A percentile compares a stretch with the other conserved stretches of the same genome.
These are phyloP conservation scores for Leptinotarsa tumamoca DNA, from an alignment of 2,888 invertebrate genomes.

Conservation along the genomic window DNA sequence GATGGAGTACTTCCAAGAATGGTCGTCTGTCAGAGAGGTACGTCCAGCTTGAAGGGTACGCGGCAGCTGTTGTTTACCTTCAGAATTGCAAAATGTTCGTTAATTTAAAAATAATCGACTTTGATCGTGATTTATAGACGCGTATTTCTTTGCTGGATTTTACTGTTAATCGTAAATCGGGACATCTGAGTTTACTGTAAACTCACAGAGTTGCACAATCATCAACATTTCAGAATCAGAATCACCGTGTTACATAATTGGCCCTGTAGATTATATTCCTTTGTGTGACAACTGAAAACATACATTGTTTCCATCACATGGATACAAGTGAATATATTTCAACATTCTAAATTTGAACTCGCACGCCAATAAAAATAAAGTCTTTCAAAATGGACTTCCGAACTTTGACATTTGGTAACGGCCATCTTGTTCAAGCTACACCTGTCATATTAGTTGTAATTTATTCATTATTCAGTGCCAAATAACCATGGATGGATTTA, in stretches of 20 bases:
- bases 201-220: neutral
- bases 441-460: too few species aligned
- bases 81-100: slow-evolving; percentile 23
- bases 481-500: too few species aligned
- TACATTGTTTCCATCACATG: neutral
- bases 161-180: neutral
- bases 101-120: slow-evolving; percentile 14
- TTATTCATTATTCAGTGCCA: too few species aligned
- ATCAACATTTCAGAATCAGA: neutral
- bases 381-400: too few species aligned
- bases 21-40: slow-evolving; percentile 54
- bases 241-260: neutral
- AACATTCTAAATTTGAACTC: slow-evolving; percentile 1
- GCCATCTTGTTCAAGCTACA: too few species aligned
- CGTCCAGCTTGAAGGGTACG: neutral
- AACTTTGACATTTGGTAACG: too few species aligned
- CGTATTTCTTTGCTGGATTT: neutral
- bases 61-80: slow-evolving; percentile 35
- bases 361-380: neutral
- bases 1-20: slow-evolving; percentile 67
- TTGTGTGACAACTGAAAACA: neutral
- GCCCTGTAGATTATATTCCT: neutral
- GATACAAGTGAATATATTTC: neutral
- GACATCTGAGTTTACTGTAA: neutral
- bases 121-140: slow-evolving; percentile 8